Evolutionary conservation across 2,888 invertebrate species (phyloP).

Genomic region (Tetanocera ferruginea): DNA sequence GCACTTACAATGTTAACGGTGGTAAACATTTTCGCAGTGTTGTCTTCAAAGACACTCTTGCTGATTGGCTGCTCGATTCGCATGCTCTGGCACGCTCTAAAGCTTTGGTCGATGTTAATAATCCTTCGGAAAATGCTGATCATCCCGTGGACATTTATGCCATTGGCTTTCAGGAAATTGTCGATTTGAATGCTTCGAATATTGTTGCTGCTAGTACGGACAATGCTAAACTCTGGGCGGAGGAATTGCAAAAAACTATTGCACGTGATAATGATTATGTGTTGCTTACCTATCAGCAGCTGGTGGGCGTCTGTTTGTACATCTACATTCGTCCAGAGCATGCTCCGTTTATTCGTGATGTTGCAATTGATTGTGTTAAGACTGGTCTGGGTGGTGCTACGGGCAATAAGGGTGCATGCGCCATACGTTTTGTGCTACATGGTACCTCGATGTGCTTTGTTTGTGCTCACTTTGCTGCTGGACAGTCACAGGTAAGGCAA

Average conservation of each 20-base stretch:
- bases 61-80: conserved; percentile 92
- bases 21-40: conserved; percentile 98
- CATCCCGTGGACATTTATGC: conserved; percentile 91
- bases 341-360: conserved; percentile 90
- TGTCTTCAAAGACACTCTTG: conserved; percentile 90
- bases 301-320: conserved; percentile 98
- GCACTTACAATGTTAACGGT: conserved; percentile 99
- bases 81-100: conserved; percentile 74
- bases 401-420: conserved; percentile 95
- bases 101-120: conserved; percentile 70
- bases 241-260: conserved; percentile 92
- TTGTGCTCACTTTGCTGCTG: conserved; percentile 99
- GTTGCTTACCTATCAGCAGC: conserved; percentile 91
- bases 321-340: conserved; percentile 92
- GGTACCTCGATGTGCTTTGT: conserved; percentile 97
- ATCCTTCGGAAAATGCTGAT: conserved; percentile 66
- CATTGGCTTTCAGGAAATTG: conserved; percentile 99
- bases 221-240: conserved; percentile 94
- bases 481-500: conserved; percentile 88
- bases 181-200: conserved; percentile 98
- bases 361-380: conserved; percentile 96
- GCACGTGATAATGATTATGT: conserved; percentile 90
- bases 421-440: conserved; percentile 90
- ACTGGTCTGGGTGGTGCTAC: conserved; percentile 99
- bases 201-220: conserved; percentile 95